A percentile compares a stretch with the other conserved stretches of the same genome.
Conservation (phyloP, 2,797 vertebrate genomes). For the Echeneis naucrates region DNA sequence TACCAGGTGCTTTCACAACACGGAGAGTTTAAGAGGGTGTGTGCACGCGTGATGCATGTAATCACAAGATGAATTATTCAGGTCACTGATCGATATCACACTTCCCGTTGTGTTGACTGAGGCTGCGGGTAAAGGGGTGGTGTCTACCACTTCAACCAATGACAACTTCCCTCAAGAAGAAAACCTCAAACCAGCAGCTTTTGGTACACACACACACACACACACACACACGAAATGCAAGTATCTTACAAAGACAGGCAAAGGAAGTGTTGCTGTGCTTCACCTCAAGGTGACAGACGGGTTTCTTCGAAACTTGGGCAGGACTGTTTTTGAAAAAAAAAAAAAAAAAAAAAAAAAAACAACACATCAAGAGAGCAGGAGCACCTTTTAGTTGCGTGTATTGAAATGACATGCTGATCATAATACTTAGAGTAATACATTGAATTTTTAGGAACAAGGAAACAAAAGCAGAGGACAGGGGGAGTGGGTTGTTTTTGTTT, state of each 20-base stretch:
- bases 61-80: slow-evolving; percentile 40
- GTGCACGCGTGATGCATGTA: not conserved
- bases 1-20: not conserved
- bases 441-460: not conserved
- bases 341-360: too few species aligned
- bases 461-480: not conserved
- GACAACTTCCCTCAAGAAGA: slow-evolving; percentile 31
- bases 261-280: slow-evolving; percentile 25
- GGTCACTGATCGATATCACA: not conserved
- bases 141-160: slow-evolving; percentile 18
- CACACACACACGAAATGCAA: not conserved
- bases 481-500: slow-evolving; percentile 19
- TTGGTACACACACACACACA: slow-evolving; percentile 12
- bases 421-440: not conserved
- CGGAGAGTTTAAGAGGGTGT: not conserved
- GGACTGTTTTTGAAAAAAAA: not conserved
- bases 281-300: slow-evolving; percentile 1
- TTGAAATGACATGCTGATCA: not conserved
- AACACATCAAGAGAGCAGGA: slow-evolving; percentile 11
- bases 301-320: not conserved
- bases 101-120: slow-evolving; percentile 1
- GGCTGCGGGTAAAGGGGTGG: not conserved
- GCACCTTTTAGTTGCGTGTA: not conserved
- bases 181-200: slow-evolving; percentile 28
- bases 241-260: slow-evolving; percentile 2